Base-by-base conservation (phyloP, 1,140 invertebrate genomes). In the Antheraea pernyi region DNA sequence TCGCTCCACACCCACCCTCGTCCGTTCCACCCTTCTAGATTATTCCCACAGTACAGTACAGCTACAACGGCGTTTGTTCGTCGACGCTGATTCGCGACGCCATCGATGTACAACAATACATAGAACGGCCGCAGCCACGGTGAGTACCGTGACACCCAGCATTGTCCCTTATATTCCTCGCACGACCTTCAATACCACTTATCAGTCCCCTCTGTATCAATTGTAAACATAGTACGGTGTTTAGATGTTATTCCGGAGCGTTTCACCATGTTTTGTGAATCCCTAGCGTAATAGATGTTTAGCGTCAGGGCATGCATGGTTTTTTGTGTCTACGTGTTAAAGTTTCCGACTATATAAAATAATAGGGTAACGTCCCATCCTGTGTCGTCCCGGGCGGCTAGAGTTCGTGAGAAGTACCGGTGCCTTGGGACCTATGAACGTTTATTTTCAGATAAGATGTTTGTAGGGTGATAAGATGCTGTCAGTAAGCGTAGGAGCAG, bases 301-400 rank as follows among this genome's bases (percentile, higher is more conserved):
- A 88, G 87, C 77, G 80, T 82, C 85, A 89, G 82, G 86, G 83
- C 82, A 82, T 90, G 89, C 89, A 90, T 90, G 89, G 82, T 88
- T 88, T 70, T 86, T 78, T 89, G 79, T 91, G 85, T 91, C 67
- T 76, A 69, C 69, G 65, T 81, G 73, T 87, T 76, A 42, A 13
- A 53, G 46, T 53, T 53, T 76, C 80, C 84, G 75, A 84, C 83
- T 89, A 85, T 89, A 83, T 88, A 79, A 76, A 80, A 75, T 82
- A 42, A 42, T 68, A 77, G 78, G 80, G 81, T 75, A 73, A 78
- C 75, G 81, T 82, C 78, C 77, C 79, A 73, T 84, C 75, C 84
- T 76, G 74, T 53, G 46, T 16, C 46, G 46, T 16, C 46, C 46
- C 60, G 60, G 11, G 60, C 60, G n/a, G 22, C 9, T 36, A 11